Base-by-base conservation (phyloP, 2,113 vertebrate species). In the Stictonetta naevosa region DNA sequence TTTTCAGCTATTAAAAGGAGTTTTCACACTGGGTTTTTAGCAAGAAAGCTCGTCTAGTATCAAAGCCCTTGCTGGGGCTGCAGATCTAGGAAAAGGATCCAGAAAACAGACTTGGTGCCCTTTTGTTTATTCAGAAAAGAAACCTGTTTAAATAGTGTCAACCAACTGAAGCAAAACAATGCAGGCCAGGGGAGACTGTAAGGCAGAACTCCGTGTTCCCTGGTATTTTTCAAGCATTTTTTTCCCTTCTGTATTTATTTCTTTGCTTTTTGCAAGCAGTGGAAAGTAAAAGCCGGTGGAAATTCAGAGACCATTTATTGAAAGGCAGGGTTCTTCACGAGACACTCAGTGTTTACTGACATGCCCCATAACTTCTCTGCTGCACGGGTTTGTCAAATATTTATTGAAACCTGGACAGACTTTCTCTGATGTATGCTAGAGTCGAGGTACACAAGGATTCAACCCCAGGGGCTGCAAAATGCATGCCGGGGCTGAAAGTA, bases 111-210 rank as follows among this genome's bases (percentile, higher is more conserved):
- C 93, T 88, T 82, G 21, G 66, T 60, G 52, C 62, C 72, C 31
- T 94, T 86, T 26, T 93, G 88, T 97, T 97, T 97, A 95, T 96
- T 96, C 46, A 86, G 92, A 96, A 67, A 82, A 36, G 83, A 94
- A 96, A 95, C 16, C 58, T 93, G 71, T 97, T 97, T 96, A 97
- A 97, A 92, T 68, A 96, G 53, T 58, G 76, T 95, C 92, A 96
- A 92, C 87, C 36, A 59, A 80, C 73, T 26, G 60, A 95, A 93
- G 93, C 21, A 85, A 94, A 95, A 78, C 74, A 72, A 53, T 29
- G 34, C 26, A 86, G 83, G 46, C 25, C 81, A 87, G 91, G 63
- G 86, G 93, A 95, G 64, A 72, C 66, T 93, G 66, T 64, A 63
- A 86, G 80, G 52, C 55, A 62, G 53, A 86, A 40, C 59, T 77